Conservation (phyloP, 1,140 invertebrate genomes). For the Metaphire vulgaris region DNA sequence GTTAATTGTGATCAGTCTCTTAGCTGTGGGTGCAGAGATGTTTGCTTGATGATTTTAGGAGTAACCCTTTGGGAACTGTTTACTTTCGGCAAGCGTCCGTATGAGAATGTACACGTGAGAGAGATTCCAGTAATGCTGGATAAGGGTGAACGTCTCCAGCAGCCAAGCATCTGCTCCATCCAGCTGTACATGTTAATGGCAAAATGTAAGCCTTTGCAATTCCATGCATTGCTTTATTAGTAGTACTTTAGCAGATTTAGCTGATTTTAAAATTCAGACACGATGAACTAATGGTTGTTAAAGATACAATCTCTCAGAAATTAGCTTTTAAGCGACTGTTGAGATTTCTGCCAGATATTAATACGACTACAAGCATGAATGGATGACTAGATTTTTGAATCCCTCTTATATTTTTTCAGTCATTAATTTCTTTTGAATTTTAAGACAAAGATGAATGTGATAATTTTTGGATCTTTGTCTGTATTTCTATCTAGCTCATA, state of each 20-base stretch:
- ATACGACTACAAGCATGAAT: too few species aligned
- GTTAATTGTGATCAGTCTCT: too few species aligned
- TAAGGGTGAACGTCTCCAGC: conserved; percentile 82
- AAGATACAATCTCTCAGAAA: background rate
- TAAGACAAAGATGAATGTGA: too few species aligned
- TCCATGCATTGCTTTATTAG: background rate
- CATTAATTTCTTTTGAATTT: too few species aligned
- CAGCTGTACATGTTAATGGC: conserved; percentile 96
- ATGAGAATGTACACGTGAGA: conserved; percentile 79
- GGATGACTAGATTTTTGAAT: too few species aligned
- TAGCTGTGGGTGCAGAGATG: too few species aligned
- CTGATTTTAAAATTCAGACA: background rate
- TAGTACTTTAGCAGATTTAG: background rate
- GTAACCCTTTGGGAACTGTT: conserved; percentile 96
- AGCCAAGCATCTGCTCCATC: conserved; percentile 84
- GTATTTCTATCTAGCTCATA: too few species aligned
- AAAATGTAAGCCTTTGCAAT: conserved; percentile 61
- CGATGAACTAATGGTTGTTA: background rate
- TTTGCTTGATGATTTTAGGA: conserved; percentile 54
- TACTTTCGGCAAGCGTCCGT: conserved; percentile 87
- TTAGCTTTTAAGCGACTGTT: background rate
- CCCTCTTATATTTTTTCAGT: too few species aligned
- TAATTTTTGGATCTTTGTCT: too few species aligned
- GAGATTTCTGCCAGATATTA: too few species aligned
- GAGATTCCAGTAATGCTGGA: conserved; percentile 87